phyloP scores from a whole-genome alignment of 2,797 vertebrate genomes.

The Channallabes apus region DNA sequence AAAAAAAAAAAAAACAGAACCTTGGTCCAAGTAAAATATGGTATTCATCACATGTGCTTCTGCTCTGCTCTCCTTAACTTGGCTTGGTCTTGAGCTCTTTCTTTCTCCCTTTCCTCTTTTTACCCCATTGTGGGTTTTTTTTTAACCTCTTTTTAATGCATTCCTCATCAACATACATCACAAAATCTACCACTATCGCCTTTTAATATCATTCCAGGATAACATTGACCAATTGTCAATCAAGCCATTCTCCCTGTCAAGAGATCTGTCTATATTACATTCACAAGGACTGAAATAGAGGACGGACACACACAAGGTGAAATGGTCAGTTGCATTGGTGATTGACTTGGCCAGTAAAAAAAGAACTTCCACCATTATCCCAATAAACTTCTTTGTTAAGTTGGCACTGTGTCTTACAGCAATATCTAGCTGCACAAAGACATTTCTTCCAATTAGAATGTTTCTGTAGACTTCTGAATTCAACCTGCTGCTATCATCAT shows the following conservation, averaged over 20 bases:
- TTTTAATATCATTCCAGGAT: not conserved
- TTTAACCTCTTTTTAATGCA: not conserved
- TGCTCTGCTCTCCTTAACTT: conserved; percentile 34
- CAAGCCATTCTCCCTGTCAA: not conserved
- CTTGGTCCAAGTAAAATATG: conserved; percentile 41
- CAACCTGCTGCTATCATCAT: not conserved
- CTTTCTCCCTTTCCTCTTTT: conserved; percentile 45
- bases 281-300: not conserved
- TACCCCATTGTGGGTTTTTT: not conserved
- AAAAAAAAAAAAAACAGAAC: not conserved
- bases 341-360: not conserved
- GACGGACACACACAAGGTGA: not conserved
- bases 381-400: not conserved
- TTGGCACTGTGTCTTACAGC: not conserved
- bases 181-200: not conserved
- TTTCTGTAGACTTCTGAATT: not conserved
- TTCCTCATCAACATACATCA: not conserved
- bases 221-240: not conserved
- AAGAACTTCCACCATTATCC: not conserved
- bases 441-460: not conserved
- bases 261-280: not conserved
- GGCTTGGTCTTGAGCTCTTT: not conserved
- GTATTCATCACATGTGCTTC: conserved; percentile 64
- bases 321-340: not conserved
- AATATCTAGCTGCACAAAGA: not conserved